Evolutionary conservation across 2,113 vertebrate genomes (phyloP).

Genomic region (Anguilla rostrata): DNA sequence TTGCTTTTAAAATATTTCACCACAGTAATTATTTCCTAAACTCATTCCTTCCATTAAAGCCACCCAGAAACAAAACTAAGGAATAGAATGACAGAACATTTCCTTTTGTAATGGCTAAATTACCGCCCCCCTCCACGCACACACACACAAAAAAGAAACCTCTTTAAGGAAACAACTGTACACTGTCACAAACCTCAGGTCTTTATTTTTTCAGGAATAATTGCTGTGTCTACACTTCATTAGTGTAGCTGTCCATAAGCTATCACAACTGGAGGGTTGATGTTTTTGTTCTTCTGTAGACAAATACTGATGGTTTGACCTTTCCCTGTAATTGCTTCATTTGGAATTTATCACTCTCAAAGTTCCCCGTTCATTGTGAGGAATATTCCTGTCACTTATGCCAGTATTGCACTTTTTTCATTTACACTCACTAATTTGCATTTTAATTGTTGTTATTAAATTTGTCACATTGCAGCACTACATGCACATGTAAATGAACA

Average conservation of each 20-base stretch:
- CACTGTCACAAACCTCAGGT: neutral
- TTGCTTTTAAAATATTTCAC: neutral
- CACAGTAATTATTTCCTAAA: constrained; percentile 14
- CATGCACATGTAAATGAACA: constrained; percentile 1
- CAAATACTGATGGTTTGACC: neutral
- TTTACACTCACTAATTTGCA: neutral
- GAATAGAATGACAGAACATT: neutral
- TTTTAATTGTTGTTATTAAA: constrained; percentile 7
- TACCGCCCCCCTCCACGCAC: neutral
- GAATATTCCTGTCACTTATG: constrained; percentile 1
- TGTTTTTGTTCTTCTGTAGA: neutral
- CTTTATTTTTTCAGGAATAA: constrained; percentile 12
- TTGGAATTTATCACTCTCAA: neutral
- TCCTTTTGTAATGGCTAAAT: constrained; percentile 3
- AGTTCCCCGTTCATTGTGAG: neutral
- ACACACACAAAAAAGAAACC: neutral
- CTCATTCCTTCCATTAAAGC: constrained; percentile 10
- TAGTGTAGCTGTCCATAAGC: neutral
- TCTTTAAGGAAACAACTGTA: neutral
- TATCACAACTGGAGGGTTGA: neutral
- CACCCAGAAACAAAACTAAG: neutral
- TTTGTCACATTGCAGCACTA: neutral
- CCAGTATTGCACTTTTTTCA: neutral
- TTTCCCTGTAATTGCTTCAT: constrained; percentile 18
- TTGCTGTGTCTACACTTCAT: constrained; percentile 4